Base-by-base conservation (phyloP, 2,113 vertebrate species). In the Clarias magur region DNA sequence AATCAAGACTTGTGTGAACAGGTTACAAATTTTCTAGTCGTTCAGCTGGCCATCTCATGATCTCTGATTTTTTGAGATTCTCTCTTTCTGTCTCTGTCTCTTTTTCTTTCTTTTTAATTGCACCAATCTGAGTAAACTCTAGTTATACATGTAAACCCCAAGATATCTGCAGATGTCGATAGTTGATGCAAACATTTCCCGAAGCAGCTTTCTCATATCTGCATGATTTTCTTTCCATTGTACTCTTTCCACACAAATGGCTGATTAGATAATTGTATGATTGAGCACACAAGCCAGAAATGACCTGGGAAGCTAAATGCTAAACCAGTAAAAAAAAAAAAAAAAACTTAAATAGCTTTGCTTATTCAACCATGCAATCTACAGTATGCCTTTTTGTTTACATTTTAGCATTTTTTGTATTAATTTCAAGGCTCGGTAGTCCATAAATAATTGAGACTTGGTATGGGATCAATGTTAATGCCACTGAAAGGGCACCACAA, bases 361-460 rank as follows among this genome's bases (percentile, higher is more conserved):
- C 27, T 73, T 2, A 10, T 62, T 73, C 56, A 56, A 81, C 5
- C 8, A n/a, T 84, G 65, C 54, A 17, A 30, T 68, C 76, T 82
- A 38, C 34, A 3, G 34, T 38, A 30, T 42, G 56, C 59, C 17
- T 60, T 34, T 80, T 34, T 89, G 83, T 86, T 85, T 60, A 79
- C 76, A 68, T 80, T 89, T 87, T 4, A 80, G 80, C 68, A 25
- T 25, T n/a, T 23, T 65, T 78, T 62, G 70, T 88, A 80, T 83
- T 65, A 67, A 30, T 8, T 73, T 16, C 19, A 83, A 59, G 87
- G 53, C 63, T 89, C 82, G 60, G 5, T 88, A 67, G 85, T 81
- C 87, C 88, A 70, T 91, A 88, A 91, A 88, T 92, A 91, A 93
- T 90, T 80, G 76, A 90, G 82, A 68, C 80, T 88, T 88, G 59